A percentile compares a stretch with the other conserved stretches of the same genome.
Conservation (phyloP, 2,888 invertebrate species). For the Brenthis hecate region DNA sequence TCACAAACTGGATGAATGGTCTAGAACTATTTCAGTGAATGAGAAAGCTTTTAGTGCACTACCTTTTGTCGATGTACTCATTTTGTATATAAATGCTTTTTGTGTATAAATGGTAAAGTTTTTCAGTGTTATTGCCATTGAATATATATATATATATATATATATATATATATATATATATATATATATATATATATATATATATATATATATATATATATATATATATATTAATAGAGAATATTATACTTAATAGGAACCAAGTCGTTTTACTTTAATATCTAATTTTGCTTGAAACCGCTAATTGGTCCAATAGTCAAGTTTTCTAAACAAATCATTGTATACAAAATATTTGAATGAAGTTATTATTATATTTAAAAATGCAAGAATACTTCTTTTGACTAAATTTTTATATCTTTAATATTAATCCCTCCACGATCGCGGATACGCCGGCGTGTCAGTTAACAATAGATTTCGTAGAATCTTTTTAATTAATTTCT, state of each 20-base stretch:
- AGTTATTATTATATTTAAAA: no score
- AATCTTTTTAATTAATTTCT: no score
- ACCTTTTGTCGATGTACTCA: constrained; percentile 16
- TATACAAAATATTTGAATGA: no score
- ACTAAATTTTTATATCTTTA: no score
- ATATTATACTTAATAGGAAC: neutral
- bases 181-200: neutral
- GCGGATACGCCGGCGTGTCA: no score
- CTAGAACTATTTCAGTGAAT: constrained; percentile 24
- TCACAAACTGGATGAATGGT: constrained; percentile 21
- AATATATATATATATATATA: neutral
- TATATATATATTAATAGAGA: neutral
- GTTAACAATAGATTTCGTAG: no score
- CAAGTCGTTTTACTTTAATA: no score
- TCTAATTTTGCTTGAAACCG: no score
- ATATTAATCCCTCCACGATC: no score
- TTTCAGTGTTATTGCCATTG: constrained; percentile 17
- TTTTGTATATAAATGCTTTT: neutral
- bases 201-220: constrained; percentile 5
- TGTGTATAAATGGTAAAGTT: constrained; percentile 15
- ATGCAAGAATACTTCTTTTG: no score
- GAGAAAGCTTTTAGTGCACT: constrained; percentile 30
- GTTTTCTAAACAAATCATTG: no score
- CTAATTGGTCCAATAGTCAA: no score
- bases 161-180: constrained; percentile 3